A percentile compares a stretch with the other conserved stretches of the same genome.
phyloP scores from a whole-genome alignment of 23 tunicate genomes.

The Ascidia mentula region DNA sequence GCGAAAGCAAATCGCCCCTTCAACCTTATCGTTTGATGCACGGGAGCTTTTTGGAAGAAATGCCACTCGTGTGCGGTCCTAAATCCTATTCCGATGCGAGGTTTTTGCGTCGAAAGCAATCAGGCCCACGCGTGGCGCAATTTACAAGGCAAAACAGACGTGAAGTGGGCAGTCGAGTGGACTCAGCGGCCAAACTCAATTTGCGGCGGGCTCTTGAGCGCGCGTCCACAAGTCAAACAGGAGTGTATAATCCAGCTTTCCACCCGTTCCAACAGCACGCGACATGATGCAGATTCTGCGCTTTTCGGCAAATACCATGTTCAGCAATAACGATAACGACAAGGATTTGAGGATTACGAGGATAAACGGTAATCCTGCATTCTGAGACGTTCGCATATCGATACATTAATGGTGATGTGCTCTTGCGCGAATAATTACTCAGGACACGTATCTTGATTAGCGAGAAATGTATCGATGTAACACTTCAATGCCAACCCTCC shows the following conservation, averaged over 20 bases:
- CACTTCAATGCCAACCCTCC: too few relatives aligned
- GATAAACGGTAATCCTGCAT: neutral
- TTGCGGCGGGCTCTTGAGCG: neutral
- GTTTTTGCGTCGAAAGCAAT: neutral
- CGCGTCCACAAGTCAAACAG: conserved; percentile 1
- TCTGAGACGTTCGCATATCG: too few relatives aligned
- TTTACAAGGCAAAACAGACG: conserved; percentile 11
- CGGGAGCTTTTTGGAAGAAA: neutral
- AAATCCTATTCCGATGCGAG: neutral
- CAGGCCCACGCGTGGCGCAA: neutral
- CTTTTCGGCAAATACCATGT: neutral
- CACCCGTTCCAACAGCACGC: neutral
- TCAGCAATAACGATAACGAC: neutral
- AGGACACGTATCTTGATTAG: too few relatives aligned
- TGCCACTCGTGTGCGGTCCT: neutral
- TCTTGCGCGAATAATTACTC: too few relatives aligned
- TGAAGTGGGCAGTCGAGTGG: conserved; percentile 1
- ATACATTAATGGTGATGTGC: too few relatives aligned
- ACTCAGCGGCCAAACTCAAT: conserved; percentile 8
- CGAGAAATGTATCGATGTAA: too few relatives aligned
- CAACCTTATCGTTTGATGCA: neutral
- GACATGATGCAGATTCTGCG: neutral
- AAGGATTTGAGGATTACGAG: neutral
- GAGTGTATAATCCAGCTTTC: conserved; percentile 1
- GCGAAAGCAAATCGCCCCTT: neutral